phyloP scores from a whole-genome alignment of 2,888 invertebrate species.

The Lasioglossum oenotherae region DNA sequence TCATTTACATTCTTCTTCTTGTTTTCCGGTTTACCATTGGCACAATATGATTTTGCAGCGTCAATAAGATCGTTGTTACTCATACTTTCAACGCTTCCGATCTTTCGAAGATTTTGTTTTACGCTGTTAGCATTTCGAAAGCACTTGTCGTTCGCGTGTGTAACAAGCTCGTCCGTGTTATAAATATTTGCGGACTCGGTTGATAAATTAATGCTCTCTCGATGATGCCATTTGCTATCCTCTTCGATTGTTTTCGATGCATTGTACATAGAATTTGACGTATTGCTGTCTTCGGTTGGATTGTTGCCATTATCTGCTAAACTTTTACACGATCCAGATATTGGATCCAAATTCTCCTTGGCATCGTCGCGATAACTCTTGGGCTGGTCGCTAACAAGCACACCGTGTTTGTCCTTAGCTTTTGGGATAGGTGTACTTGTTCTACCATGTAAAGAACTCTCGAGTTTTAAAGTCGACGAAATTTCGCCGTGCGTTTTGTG shows the following conservation, averaged over 20 bases:
- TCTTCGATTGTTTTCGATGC: slow-evolving; percentile 9
- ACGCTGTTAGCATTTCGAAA: background rate
- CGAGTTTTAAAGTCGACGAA: slow-evolving; percentile 8
- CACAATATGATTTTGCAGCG: background rate
- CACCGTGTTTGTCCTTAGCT: slow-evolving; percentile 20
- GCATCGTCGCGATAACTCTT: slow-evolving; percentile 63
- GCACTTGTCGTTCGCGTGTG: background rate
- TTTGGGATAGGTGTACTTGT: slow-evolving; percentile 16
- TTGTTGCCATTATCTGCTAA: slow-evolving; percentile 20
- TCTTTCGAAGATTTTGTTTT: background rate
- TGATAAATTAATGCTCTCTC: slow-evolving; percentile 12
- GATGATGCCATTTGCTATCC: background rate
- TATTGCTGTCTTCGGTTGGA: slow-evolving; percentile 12
- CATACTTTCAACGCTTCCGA: background rate
- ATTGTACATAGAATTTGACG: background rate
- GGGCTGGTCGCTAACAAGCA: slow-evolving; percentile 4
- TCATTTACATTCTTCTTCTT: background rate
- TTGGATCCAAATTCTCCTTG: slow-evolving; percentile 78
- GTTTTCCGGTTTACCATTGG: background rate
- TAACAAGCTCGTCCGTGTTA: background rate
- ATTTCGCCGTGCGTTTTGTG: slow-evolving; percentile 15
- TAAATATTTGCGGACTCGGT: background rate
- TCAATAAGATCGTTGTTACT: background rate
- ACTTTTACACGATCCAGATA: slow-evolving; percentile 29
- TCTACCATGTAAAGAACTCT: background rate